Conservation (phyloP, 2,797 vertebrate species). For the Valencia hispanica region DNA sequence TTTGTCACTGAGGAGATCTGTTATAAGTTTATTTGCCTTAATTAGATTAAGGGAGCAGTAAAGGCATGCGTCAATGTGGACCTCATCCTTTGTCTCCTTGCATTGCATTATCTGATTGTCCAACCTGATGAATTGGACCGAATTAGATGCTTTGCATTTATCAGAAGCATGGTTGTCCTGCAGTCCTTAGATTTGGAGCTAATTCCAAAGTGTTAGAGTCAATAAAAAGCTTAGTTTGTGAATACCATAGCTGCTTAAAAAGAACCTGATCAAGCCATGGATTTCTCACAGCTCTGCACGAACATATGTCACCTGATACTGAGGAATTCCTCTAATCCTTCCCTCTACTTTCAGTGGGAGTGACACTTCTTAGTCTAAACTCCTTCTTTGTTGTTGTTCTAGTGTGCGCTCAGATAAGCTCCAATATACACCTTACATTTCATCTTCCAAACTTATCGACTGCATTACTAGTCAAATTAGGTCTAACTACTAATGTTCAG, state of each 20-base stretch:
- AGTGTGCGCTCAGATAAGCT: constrained; percentile 60
- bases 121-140: constrained; percentile 58
- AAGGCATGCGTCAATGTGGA: constrained; percentile 76
- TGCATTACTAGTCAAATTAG: background rate
- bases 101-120: constrained; percentile 80
- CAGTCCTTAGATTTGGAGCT: background rate
- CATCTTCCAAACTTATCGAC: constrained; percentile 23
- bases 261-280: constrained; percentile 67
- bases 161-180: constrained; percentile 11
- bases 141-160: constrained; percentile 48
- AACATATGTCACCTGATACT: constrained; percentile 82
- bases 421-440: constrained; percentile 49
- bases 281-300: constrained; percentile 83
- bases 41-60: constrained; percentile 85
- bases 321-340: constrained; percentile 83
- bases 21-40: constrained; percentile 94
- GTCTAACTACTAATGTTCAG: background rate
- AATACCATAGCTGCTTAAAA: constrained; percentile 27
- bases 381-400: constrained; percentile 61
- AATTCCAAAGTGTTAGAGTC: background rate
- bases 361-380: constrained; percentile 72
- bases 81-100: constrained; percentile 74
- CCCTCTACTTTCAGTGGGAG: constrained; percentile 64
- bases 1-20: constrained; percentile 86
- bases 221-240: constrained; percentile 9